Evolutionary conservation across 2,113 vertebrate species (phyloP), one percentile per base, ranked within the genome.

Genomic region (Anser cygnoides): DNA sequence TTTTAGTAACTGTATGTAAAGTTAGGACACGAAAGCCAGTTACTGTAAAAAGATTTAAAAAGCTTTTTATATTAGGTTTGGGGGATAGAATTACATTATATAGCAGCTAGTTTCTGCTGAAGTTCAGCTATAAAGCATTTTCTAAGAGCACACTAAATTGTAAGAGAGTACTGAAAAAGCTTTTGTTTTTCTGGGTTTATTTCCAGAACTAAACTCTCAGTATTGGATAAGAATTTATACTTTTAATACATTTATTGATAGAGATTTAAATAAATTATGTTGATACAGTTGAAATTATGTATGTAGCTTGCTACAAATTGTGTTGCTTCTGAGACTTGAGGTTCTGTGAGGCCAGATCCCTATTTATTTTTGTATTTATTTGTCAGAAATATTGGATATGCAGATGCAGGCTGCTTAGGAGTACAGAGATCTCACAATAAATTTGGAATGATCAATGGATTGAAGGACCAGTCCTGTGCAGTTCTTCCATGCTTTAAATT

Each of bases 321-420:
- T 86, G 92, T 96, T 90, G 92, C 93, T 96, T 94, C 90, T 83
- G 95, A 96, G 93, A 96, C 89, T 94, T 93, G 71, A 88, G 88
- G 94, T 97, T 96, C 90, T 89, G 83, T 94, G 81, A 97, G 96
- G 93, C 93, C 86, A 95, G 94, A 95, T 90, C 91, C 92, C 93
- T 98, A 97, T 97, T 98, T 98, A 98, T 98, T 97, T 97, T 97
- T 97, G 81, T 98, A 97, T 98, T 97, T 98, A 97, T 98, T 97
- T 95, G 95, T 96, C 95, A 91, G 89, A 95, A 94, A 72, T 91
- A 90, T 91, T 93, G 85, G 92, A 91, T 88, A 70, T 8, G 28
- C 88, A 88, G 91, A 87, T 68, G 31, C 87, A 79, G 87, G 67
- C 67, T 81, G 83, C 70, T 90, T 75, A 94, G 85, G 54, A 44